Evolutionary conservation across 1,140 invertebrate species (phyloP), one percentile per base, ranked within the genome.

Genomic region (Ceratina australensis): DNA sequence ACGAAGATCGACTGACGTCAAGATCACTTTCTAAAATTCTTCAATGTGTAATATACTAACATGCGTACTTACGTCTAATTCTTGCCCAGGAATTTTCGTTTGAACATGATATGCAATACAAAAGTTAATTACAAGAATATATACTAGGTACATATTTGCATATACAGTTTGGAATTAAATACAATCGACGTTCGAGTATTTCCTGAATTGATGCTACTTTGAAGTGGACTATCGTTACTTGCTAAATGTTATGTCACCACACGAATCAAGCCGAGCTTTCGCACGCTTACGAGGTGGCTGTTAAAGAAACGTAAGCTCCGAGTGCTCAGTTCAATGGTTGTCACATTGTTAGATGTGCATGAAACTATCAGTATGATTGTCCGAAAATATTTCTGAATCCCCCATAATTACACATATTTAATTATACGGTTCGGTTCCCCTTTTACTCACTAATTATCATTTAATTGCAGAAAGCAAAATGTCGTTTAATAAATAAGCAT

Each of bases 221-320:
- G 56, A 42, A 42, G 7, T n/a, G 12, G 22, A 20, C 18, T 49
- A 22, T n/a, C 28, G 59, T 24, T 83, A 79, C n/a, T 78, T 47
- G 65, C 72, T 64, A 60, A 65, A 79, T 72, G 47, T 73, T 42
- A 73, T 13, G 28, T 42, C 80, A 26, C 68, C 26, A 86, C 82
- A 83, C 78, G 78, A 86, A 33, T 72, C 87, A 89, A 86, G 87
- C 89, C 82, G 84, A 89, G 89, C 89, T 91, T 91, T 33, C 90
- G 87, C 90, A 90, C 90, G 89, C 90, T 90, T 90, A 83, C 79
- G 85, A 86, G 83, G 78, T 87, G 86, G 85, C 89, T 90, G 87
- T 81, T 56, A 78, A 56, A 56, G 49, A 78, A 72, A 72, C 52
- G 64, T 81, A 66, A 77, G 50, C 66, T 73, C 75, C 50, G 72